Evolutionary conservation across 2,888 invertebrate genomes (phyloP).

Genomic region (Aphidoletes aphidimyza): DNA sequence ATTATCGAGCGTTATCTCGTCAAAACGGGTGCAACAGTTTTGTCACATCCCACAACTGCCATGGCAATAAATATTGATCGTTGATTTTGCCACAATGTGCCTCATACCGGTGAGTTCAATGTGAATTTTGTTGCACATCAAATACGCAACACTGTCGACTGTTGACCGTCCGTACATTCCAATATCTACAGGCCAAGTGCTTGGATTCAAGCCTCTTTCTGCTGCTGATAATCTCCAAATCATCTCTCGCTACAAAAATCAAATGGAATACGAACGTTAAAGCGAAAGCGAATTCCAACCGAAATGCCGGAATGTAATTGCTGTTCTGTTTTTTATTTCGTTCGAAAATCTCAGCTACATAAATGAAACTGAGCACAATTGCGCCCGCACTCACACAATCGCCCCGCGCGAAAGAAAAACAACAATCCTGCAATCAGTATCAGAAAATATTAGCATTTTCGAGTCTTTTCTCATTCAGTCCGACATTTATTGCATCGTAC

Average conservation of each 20-base stretch:
- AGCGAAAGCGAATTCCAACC: constrained; percentile 24
- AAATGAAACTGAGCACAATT: background rate
- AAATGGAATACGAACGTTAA: background rate
- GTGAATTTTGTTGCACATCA: too few species aligned
- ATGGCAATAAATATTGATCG: too few species aligned
- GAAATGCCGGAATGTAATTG: background rate
- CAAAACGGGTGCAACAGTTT: too few species aligned
- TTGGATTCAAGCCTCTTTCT: background rate
- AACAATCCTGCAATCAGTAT: background rate
- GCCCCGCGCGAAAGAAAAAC: background rate
- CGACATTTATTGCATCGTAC: constrained; percentile 19
- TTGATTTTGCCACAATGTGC: too few species aligned
- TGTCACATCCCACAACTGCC: too few species aligned
- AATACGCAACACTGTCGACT: too few species aligned
- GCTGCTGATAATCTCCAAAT: background rate
- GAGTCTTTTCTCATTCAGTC: background rate
- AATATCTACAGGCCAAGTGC: background rate
- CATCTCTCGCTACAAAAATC: background rate
- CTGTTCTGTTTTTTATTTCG: too few species aligned
- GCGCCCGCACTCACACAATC: too few species aligned
- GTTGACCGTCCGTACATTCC: background rate
- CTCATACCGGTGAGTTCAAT: too few species aligned
- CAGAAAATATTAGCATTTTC: background rate
- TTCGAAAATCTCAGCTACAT: background rate
- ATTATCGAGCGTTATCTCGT: too few species aligned